Percentiles rank a stretch among this genome's conserved stretches.
Conservation (phyloP, 2,888 invertebrate species). For the Coremacera marginata region DNA sequence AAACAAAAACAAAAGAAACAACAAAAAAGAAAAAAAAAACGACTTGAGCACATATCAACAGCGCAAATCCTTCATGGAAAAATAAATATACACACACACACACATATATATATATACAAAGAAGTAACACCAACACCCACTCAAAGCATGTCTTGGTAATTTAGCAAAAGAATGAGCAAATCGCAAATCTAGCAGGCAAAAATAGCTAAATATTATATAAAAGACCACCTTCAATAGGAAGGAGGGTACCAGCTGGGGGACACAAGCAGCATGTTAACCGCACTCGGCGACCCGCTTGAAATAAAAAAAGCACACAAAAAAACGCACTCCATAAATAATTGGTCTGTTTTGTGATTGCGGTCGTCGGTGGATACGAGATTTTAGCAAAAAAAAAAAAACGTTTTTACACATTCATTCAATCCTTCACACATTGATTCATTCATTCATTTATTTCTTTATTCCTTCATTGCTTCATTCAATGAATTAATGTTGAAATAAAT, state of each 20-base stretch:
- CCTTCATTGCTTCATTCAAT: not conserved
- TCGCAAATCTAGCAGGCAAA: not conserved
- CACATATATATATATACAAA: not conserved
- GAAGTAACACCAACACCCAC: slow-evolving; percentile 18
- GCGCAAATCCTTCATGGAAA: not conserved
- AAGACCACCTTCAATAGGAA: not conserved
- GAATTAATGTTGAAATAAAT: not conserved
- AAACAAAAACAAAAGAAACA: not conserved
- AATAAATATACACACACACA: not conserved
- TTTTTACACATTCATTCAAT: not conserved
- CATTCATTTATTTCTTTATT: not conserved
- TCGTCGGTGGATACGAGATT: too few species aligned
- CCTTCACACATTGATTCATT: not conserved
- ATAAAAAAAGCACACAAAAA: not conserved
- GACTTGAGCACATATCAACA: not conserved
- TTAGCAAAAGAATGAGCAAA: slow-evolving; percentile 10
- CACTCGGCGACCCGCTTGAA: not conserved
- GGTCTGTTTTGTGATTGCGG: not conserved
- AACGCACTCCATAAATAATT: slow-evolving; percentile 18
- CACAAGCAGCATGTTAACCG: too few species aligned
- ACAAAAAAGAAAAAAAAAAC: not conserved
- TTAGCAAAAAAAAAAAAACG: not conserved
- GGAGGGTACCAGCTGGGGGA: not conserved
- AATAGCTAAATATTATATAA: not conserved
- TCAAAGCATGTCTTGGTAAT: slow-evolving; percentile 24